These are phyloP conservation scores for Drosophila maculinotata DNA, from an alignment of 2,888 invertebrate genomes.

Conservation along the genomic window DNA sequence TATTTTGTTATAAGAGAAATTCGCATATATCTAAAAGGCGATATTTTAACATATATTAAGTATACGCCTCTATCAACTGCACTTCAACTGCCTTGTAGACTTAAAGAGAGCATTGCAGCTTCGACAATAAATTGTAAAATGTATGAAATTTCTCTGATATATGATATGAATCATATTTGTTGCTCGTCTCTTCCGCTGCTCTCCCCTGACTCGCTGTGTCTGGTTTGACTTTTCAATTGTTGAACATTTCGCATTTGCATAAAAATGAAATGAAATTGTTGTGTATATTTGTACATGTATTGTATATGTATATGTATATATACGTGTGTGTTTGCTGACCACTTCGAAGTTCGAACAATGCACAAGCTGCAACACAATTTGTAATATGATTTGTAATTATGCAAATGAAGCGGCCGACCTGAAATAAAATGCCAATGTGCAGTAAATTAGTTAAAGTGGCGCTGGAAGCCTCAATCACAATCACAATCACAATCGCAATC, in stretches of 20 bases:
- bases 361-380: constrained; percentile 41
- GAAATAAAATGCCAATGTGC: constrained; percentile 35
- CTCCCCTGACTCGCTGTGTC: background rate
- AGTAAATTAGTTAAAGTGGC: constrained; percentile 51
- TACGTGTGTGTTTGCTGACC: constrained; percentile 24
- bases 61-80: too few species aligned
- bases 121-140: too few species aligned
- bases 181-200: background rate
- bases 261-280: constrained; percentile 54
- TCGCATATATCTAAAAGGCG: too few species aligned
- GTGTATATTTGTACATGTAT: background rate
- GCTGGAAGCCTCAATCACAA: constrained; percentile 3
- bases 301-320: background rate
- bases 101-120: constrained; percentile 4
- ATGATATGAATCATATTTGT: constrained; percentile 21
- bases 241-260: constrained; percentile 61
- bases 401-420: constrained; percentile 57
- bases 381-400: constrained; percentile 76
- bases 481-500: constrained; percentile 1
- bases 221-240: constrained; percentile 68
- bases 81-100: background rate
- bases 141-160: background rate
- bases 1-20: too few species aligned
- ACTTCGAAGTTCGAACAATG: constrained; percentile 40
- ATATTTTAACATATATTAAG: too few species aligned